Evolutionary conservation across 1,140 invertebrate genomes (phyloP).

Genomic region (Hermatobates lingyangjiaoensis): DNA sequence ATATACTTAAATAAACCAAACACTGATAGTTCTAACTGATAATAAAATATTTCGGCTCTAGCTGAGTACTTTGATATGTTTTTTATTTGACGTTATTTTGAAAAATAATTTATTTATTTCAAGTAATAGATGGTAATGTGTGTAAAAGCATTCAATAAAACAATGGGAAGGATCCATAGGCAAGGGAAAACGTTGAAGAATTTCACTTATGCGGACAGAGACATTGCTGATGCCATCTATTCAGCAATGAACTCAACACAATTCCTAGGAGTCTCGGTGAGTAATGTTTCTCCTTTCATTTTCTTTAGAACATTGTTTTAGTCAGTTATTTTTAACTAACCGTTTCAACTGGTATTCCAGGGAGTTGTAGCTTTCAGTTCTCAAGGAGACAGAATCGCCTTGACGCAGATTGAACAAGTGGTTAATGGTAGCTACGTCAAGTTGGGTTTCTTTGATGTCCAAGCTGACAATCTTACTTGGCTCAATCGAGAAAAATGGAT

Average conservation of each 20-base stretch:
- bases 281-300: constrained; percentile 21
- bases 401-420: constrained; percentile 96
- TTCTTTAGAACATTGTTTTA: neutral
- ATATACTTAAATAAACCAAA: too few species aligned
- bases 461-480: constrained; percentile 89
- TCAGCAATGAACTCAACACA: constrained; percentile 92
- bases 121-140: too few species aligned
- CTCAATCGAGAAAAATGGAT: constrained; percentile 73
- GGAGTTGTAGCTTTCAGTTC: constrained; percentile 88
- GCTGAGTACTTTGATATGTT: too few species aligned
- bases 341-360: constrained; percentile 29
- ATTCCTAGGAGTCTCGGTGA: constrained; percentile 92
- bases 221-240: constrained; percentile 88
- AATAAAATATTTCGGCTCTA: too few species aligned
- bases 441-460: constrained; percentile 91
- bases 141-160: constrained; percentile 96
- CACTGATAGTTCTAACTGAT: too few species aligned
- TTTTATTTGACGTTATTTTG: too few species aligned
- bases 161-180: constrained; percentile 65
- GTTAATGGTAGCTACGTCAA: constrained; percentile 84
- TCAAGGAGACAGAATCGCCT: constrained; percentile 93
- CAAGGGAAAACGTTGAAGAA: constrained; percentile 71
- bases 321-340: neutral
- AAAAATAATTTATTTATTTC: too few species aligned
- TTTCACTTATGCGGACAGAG: constrained; percentile 92